Base-by-base conservation (phyloP, 2,113 vertebrate genomes). In the Scartelaos histophorus region DNA sequence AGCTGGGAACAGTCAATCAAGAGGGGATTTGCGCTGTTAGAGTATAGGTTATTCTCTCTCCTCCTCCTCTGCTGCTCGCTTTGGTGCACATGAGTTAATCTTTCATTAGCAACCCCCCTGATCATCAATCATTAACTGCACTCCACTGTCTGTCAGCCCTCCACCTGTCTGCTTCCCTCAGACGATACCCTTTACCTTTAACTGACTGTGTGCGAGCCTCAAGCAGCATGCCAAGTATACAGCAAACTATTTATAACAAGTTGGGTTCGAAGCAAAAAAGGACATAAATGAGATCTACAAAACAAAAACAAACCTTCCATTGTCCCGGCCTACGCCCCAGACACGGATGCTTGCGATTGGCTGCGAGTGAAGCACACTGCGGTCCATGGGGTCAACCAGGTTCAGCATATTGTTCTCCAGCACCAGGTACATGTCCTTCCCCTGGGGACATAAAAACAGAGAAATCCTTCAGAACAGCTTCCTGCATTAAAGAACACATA, bases 241-340 rank as follows among this genome's bases (percentile, higher is more conserved):
- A 1, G 2, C 16, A 38, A 19, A 38, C 60, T 57, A 10, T 11
- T 29, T 34, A 16, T 12, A 60, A 29, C 2, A 15, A 11, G 3
- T 57, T 25, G 13, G 12, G 4, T 57, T 24, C n/a, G 22, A 56
- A 12, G 13, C 54, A 7, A 24, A 38, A 34, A 70, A 0, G n/a
- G 19, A 72, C 66, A 17, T 4, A 11, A 29, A 57, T 19, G 4
- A 7, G 51, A 21, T 0, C 17, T n/a, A 38, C n/a, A 2, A n/a
- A 2, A 1, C 1, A 54, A 12, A 16, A 45, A 87, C 95, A 95
- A 80, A 98, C 97, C 97, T 96, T 82, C 97, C 97, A 0, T 98
- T 98, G 93, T 99, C 97, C 0, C 97, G 95, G 2, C 97, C 97
- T 67, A 99, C 97, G 0, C 97, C 97, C 97, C 97, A 99, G 47